phyloP scores from a whole-genome alignment of 2,797 vertebrate species.

The Antrozous pallidus region DNA sequence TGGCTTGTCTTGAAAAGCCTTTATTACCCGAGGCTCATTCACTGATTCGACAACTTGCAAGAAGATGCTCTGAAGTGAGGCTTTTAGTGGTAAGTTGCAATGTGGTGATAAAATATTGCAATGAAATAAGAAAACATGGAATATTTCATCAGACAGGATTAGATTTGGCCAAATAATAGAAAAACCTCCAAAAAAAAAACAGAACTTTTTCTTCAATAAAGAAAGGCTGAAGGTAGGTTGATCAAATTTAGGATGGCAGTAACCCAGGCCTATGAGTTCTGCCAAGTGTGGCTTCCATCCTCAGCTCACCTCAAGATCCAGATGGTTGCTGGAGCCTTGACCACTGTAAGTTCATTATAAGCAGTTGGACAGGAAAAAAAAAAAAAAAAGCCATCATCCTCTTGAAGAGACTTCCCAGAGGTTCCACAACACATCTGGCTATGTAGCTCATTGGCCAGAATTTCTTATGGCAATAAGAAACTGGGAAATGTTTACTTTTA shows the following conservation, averaged over 20 bases:
- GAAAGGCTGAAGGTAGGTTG: background rate
- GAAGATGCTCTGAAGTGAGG: slow-evolving; percentile 93
- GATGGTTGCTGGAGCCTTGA: background rate
- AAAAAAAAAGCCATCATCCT: background rate
- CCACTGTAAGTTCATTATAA: background rate
- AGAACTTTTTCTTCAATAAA: background rate
- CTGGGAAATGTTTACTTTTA: background rate
- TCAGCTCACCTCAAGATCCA: background rate
- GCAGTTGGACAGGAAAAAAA: background rate
- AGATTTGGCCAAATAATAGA: background rate
- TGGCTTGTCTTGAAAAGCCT: slow-evolving; percentile 97
- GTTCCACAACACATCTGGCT: background rate
- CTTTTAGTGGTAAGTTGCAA: slow-evolving; percentile 85
- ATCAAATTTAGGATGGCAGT: background rate
- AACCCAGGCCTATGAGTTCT: background rate
- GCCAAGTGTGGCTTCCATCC: background rate
- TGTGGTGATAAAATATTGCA: background rate
- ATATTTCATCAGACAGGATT: slow-evolving; percentile 17
- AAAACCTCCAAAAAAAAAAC: background rate
- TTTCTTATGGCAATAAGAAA: background rate
- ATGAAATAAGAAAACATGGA: background rate
- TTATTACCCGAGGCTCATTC: slow-evolving; percentile 96
- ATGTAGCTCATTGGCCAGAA: background rate
- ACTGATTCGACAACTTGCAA: slow-evolving; percentile 95
- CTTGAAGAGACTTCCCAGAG: background rate